Conservation (phyloP, 2,113 vertebrate species). For the Ivindomyrus marchei region DNA sequence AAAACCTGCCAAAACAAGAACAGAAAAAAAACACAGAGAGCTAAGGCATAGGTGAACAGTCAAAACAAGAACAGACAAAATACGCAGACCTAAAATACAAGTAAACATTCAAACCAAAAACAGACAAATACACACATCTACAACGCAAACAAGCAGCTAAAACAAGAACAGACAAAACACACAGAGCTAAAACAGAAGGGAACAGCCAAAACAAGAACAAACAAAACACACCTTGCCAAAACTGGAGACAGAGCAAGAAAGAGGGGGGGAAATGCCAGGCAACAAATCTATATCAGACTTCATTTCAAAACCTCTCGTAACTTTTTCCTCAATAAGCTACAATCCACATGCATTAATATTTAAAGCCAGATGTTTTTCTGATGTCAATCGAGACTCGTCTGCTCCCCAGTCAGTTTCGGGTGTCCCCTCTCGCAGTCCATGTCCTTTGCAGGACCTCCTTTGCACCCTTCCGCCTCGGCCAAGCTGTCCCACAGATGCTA, state of each 20-base stretch:
- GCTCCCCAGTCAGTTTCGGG: conserved; percentile 30
- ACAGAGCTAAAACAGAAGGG: neutral
- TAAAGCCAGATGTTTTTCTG: conserved; percentile 37
- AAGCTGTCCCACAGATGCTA: neutral
- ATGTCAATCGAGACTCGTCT: neutral
- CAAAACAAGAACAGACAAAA: conserved; percentile 44
- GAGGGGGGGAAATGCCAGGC: neutral
- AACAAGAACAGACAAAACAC: conserved; percentile 42
- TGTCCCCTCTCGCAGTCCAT: conserved; percentile 29
- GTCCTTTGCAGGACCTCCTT: conserved; percentile 11
- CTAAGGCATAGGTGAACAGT: neutral
- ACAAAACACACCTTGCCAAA: conserved; percentile 37
- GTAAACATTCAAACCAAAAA: neutral
- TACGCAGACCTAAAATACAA: neutral
- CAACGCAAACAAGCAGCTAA: conserved; percentile 28
- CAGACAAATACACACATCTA: neutral
- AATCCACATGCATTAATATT: conserved; percentile 64
- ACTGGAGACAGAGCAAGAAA: conserved; percentile 33
- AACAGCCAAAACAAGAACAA: neutral
- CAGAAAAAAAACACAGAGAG: neutral
- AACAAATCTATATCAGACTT: conserved; percentile 60
- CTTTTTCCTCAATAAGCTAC: conserved; percentile 63
- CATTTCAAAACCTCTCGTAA: conserved; percentile 53
- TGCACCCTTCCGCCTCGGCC: neutral
- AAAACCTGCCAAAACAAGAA: neutral